Evolutionary conservation across 2,888 invertebrate species (phyloP).

Genomic region (Polyommatus iphigenia): DNA sequence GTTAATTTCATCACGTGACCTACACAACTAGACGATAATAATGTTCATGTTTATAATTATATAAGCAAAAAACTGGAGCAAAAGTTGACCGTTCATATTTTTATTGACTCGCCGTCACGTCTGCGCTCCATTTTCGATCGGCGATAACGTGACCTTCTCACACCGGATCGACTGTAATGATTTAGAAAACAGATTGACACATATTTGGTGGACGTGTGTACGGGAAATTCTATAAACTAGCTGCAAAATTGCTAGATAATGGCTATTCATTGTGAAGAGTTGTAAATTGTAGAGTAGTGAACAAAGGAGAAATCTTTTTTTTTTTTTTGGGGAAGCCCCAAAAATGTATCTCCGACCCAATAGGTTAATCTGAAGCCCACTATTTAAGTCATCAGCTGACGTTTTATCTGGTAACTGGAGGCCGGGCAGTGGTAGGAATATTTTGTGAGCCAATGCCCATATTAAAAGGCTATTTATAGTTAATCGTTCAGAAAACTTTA

Average conservation of each 20-base stretch:
- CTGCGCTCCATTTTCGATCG: slow-evolving; percentile 17
- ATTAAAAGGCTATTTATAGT: neutral
- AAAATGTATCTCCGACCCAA: no score
- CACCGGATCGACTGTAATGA: neutral
- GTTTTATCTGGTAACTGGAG: no score
- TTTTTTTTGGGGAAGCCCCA: no score
- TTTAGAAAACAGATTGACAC: neutral
- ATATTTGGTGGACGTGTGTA: neutral
- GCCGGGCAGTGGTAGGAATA: no score
- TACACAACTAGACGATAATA: neutral
- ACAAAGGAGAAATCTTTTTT: neutral
- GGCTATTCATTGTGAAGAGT: neutral
- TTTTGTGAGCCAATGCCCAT: neutral
- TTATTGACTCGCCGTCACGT: slow-evolving; percentile 29
- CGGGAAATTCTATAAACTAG: neutral
- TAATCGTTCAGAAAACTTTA: neutral
- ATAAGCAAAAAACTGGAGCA: slow-evolving; percentile 34
- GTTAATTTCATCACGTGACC: neutral
- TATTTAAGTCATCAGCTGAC: no score
- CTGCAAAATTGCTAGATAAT: neutral
- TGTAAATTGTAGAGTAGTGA: neutral
- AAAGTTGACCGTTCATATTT: slow-evolving; percentile 36
- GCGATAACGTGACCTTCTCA: slow-evolving; percentile 15
- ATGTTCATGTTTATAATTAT: slow-evolving; percentile 12
- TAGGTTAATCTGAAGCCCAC: no score